phyloP scores from a whole-genome alignment of 2,113 vertebrate species.

The Ovis canadensis region DNA sequence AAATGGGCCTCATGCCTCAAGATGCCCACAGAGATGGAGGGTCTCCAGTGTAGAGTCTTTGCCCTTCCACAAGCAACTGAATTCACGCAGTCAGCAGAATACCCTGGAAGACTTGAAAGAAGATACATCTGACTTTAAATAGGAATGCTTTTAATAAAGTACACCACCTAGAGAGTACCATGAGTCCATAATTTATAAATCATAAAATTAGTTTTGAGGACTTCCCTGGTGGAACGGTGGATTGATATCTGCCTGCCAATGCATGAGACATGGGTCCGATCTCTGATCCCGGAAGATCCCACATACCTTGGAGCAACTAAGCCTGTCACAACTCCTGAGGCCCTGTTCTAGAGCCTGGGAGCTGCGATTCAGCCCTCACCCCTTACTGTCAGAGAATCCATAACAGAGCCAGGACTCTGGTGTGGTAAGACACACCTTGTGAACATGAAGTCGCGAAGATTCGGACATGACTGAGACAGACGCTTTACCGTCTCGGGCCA shows the following conservation, averaged over 20 bases:
- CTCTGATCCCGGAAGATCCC: not conserved
- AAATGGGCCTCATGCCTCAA: not conserved
- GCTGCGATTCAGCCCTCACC: rapidly evolving
- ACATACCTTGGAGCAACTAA: not conserved
- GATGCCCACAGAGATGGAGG: not conserved
- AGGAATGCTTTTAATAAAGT: not conserved
- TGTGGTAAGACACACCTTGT: not conserved
- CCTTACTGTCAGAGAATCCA: not conserved
- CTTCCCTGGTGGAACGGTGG: not conserved
- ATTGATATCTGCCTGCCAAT: not conserved
- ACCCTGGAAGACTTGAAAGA: not conserved
- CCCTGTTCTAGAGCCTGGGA: not conserved
- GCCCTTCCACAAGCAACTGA: not conserved
- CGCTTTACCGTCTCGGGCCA: not conserved
- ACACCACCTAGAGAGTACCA: not conserved
- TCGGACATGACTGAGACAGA: no score
- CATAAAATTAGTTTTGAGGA: not conserved
- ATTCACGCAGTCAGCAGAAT: not conserved
- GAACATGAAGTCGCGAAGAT: no score
- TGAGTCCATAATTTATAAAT: not conserved
- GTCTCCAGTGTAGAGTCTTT: not conserved
- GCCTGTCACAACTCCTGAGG: not conserved
- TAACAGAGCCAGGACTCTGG: not conserved
- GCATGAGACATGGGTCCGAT: rapidly evolving
- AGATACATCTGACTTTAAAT: not conserved